Conservation (phyloP, 2,113 vertebrate species). For the western clawed frog (Xenopus tropicalis) region DNA sequence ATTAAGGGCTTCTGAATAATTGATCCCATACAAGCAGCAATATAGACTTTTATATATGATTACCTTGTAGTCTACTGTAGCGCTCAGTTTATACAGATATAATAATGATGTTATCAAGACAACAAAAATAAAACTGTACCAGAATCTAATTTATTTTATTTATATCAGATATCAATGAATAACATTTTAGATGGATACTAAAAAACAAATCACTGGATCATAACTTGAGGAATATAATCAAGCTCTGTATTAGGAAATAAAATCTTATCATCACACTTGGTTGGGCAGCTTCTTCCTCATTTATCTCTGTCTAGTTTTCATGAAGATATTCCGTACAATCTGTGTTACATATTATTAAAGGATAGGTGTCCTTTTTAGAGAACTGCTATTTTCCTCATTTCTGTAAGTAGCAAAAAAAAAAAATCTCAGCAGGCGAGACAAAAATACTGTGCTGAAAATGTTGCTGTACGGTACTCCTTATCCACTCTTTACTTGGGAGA, state of each 20-base stretch:
- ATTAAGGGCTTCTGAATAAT: too few relatives aligned
- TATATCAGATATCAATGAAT: neutral
- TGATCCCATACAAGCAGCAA: too few relatives aligned
- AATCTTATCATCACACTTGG: slow-evolving; percentile 36
- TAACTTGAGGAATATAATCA: slow-evolving; percentile 15
- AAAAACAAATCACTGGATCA: slow-evolving; percentile 16
- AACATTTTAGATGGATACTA: neutral
- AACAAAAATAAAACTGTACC: too few relatives aligned
- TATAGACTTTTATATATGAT: too few relatives aligned
- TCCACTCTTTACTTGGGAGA: slow-evolving; percentile 50
- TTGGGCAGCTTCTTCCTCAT: slow-evolving; percentile 35
- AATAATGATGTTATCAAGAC: too few relatives aligned
- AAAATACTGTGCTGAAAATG: slow-evolving; percentile 48
- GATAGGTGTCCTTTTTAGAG: slow-evolving; percentile 46
- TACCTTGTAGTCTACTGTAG: too few relatives aligned
- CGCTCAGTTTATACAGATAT: too few relatives aligned
- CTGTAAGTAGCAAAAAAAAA: slow-evolving; percentile 23
- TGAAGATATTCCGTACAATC: slow-evolving; percentile 22
- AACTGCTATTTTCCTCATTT: slow-evolving; percentile 50
- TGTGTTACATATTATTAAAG: slow-evolving; percentile 35
- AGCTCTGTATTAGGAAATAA: slow-evolving; percentile 24
- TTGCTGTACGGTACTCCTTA: slow-evolving; percentile 49
- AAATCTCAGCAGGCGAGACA: slow-evolving; percentile 51
- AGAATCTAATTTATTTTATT: neutral
- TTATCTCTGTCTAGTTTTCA: slow-evolving; percentile 40